Evolutionary conservation across 2,113 vertebrate species (phyloP).

Genomic region (Rhea americana): DNA sequence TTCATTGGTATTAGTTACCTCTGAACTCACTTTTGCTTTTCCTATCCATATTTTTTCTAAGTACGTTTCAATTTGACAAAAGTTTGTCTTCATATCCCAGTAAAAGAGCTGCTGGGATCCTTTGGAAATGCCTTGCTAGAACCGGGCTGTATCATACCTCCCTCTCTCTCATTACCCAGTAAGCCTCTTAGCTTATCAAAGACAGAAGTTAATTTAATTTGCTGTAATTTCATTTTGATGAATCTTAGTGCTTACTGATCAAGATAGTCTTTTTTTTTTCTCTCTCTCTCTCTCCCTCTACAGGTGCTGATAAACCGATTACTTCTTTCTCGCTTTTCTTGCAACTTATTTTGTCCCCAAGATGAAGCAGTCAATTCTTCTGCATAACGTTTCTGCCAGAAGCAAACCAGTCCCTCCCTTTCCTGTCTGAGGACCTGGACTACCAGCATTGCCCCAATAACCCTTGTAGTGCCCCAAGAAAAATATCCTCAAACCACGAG

Average conservation of each 20-base stretch:
- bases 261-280: neutral
- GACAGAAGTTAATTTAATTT: constrained; percentile 51
- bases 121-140: neutral
- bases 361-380: neutral
- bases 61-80: neutral
- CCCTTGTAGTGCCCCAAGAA: neutral
- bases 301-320: neutral
- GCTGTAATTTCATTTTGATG: constrained; percentile 9
- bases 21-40: neutral
- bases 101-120: neutral
- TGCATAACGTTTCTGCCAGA: neutral
- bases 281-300: neutral
- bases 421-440: neutral
- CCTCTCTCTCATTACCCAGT: constrained; percentile 4
- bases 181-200: constrained; percentile 48
- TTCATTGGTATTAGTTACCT: neutral
- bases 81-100: constrained; percentile 13
- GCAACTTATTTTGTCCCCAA: fast-evolving
- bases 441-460: neutral
- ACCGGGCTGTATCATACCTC: neutral
- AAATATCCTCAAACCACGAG: neutral
- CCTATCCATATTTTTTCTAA: neutral
- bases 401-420: neutral
- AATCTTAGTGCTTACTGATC: constrained; percentile 16
- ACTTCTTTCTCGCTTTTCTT: neutral